Evolutionary conservation across 23 tunicate species (phyloP), one percentile per base, ranked within the genome.

Genomic region (Clavelina lepadiformis): DNA sequence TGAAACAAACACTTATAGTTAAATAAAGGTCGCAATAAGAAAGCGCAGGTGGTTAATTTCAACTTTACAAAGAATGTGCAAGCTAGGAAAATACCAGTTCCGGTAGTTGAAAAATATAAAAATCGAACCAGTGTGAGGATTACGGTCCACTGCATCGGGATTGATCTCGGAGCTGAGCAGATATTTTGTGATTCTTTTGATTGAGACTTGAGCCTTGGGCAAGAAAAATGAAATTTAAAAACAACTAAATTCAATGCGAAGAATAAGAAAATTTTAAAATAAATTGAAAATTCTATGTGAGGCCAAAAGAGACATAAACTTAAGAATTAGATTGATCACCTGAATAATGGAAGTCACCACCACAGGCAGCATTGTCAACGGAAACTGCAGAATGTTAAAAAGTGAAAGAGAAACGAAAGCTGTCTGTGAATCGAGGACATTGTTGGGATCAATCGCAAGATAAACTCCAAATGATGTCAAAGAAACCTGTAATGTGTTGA

Each of bases 331-430:
- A n/a, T n/a, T n/a, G n/a, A n/a, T 51, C 34, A 85, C 94, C 63
- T 69, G 78, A 23, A 71, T 69, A 3, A 85, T 41, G 37, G 58
- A 65, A 0, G 94, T 79, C 11, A 85, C 65, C 79, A 88, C 71
- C 64, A 56, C 61, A 18, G 96, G 96, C 11, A 88, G 41, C 68
- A 88, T 62, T 24, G 67, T 63, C 28, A 88, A 77, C 2, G 96
- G 96, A 61, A 88, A 88, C 36, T 79, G 65, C 7, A 88, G 51
- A 28, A 85, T 85, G 59, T 85, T 77, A 53, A 85, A 85, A 15
- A 85, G 83, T 0, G 94, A 77, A 38, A 85, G 83, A 0, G 94
- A 85, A 3, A 85, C 94, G 47, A 85, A 85, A 26, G 94, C 61
- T 37, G 77, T 85, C 34, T 77, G 45, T 19, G 94, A 85, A 59